phyloP scores from a whole-genome alignment of 2,888 invertebrate genomes.

The Cyclophora albipunctata region DNA sequence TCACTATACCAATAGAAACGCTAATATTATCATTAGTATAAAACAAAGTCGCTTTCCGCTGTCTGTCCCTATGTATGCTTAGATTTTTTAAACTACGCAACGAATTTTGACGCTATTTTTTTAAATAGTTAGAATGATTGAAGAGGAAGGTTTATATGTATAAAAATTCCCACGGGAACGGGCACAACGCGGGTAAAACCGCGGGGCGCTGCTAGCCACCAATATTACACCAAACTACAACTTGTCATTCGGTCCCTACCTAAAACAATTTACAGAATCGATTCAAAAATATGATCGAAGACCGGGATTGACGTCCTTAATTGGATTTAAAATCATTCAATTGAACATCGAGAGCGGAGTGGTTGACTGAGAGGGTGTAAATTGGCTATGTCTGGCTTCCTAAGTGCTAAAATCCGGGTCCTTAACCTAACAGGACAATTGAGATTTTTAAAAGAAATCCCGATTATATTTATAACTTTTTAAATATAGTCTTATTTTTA shows the following conservation, averaged over 20 bases:
- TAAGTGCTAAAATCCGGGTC: slow-evolving; percentile 4
- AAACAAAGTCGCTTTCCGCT: not conserved
- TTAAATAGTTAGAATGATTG: too few relatives aligned
- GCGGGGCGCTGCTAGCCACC: too few relatives aligned
- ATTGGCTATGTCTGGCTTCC: slow-evolving; percentile 24
- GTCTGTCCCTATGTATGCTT: too few relatives aligned
- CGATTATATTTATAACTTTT: not conserved
- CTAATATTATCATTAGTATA: slow-evolving; percentile 10
- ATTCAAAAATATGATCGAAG: too few relatives aligned
- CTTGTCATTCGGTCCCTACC: slow-evolving; percentile 1
- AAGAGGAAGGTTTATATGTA: too few relatives aligned
- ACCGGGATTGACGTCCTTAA: not conserved
- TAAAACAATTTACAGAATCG: slow-evolving; percentile 1
- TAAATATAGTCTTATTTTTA: too few relatives aligned
- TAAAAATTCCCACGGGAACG: too few relatives aligned
- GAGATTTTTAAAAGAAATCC: not conserved
- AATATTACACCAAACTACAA: too few relatives aligned
- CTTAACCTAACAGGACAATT: not conserved
- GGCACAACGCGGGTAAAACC: too few relatives aligned
- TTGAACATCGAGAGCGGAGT: slow-evolving; percentile 6
- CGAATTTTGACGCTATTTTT: too few relatives aligned
- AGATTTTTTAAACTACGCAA: too few relatives aligned
- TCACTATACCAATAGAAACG: too few relatives aligned
- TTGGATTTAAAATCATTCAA: slow-evolving; percentile 21
- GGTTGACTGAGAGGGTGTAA: slow-evolving; percentile 13